Evolutionary conservation across 2,888 invertebrate species (phyloP).

Genomic region (Eupithecia subumbrata): DNA sequence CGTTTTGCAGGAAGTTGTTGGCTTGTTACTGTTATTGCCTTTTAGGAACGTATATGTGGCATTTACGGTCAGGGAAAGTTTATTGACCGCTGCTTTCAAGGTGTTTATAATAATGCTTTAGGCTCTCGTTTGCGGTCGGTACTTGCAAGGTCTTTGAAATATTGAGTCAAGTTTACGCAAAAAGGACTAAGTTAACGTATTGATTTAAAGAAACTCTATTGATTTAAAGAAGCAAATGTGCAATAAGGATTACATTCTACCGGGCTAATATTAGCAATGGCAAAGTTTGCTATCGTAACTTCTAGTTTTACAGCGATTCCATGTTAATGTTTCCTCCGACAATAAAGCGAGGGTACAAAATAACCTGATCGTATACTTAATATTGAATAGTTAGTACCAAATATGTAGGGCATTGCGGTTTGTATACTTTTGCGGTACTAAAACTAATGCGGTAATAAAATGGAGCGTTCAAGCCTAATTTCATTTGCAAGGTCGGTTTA

Average conservation of each 20-base stretch:
- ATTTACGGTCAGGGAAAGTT: conserved; percentile 2
- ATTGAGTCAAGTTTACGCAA: neutral
- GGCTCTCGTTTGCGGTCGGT: neutral
- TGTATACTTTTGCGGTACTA: conserved; percentile 41
- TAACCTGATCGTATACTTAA: conserved; percentile 30
- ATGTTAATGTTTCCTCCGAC: conserved; percentile 31
- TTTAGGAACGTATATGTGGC: neutral
- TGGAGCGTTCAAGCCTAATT: conserved; percentile 32
- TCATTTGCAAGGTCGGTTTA: conserved; percentile 35
- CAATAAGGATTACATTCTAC: neutral
- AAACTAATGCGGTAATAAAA: conserved; percentile 41
- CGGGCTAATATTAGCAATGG: neutral
- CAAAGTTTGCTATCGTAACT: neutral
- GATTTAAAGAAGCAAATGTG: neutral
- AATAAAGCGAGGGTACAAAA: conserved; percentile 33
- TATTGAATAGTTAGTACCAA: conserved; percentile 37
- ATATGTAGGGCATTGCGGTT: conserved; percentile 36
- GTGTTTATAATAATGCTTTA: conserved; percentile 25
- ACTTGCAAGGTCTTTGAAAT: neutral
- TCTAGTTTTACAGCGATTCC: neutral
- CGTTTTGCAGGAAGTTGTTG: conserved; percentile 14
- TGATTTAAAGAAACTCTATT: neutral
- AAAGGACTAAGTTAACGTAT: neutral
- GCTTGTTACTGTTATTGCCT: conserved; percentile 9
- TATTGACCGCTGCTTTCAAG: neutral